Evolutionary conservation across 1,140 invertebrate species (phyloP), one percentile per base, ranked within the genome.

Genomic region (Drosophila mauritiana): DNA sequence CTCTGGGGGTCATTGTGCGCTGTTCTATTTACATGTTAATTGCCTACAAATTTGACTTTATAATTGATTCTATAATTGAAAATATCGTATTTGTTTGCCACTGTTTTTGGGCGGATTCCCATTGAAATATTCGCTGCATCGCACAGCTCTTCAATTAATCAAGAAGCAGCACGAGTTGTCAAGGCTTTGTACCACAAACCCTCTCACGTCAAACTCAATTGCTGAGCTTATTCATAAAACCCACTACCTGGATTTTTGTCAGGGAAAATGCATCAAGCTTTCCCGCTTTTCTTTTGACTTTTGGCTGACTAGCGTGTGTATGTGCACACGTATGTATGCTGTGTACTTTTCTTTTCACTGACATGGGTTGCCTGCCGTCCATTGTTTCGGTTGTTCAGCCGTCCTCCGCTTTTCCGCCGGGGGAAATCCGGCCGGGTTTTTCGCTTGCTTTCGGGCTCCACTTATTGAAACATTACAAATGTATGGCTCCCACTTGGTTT

Each of bases 401-500:
- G 31, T 31, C 7, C 27, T 49, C 13, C 34, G 12, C 25, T 43
- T 53, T 36, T 36, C 43, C 42, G 56, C 56, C 61, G 27, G n/a
- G 25, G 42, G 39, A 20, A 52, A 40, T 15, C 34, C 13, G 17
- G 31, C 12, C 43, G 45, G 22, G 45, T 27, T 27, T 20, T 10
- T 45, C 17, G 46, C 51, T 42, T 67, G 57, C 42, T 63, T 61
- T 63, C 31, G 58, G 39, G 65, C 56, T 43, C 42, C 58, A 69
- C 72, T 65, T 63, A 78, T 68, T 79, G 75, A 54, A 76, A 80
- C 72, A 88, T 82, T 82, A 74, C 62, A 80, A 89, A 88, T 89
- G 84, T 88, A 88, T 77, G 75, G 64, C 73, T 89, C 84, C 84
- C 79, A 63, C 57, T 70, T 83, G 83, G 84, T 58, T 83, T 83